Evolutionary conservation across 2,113 vertebrate species (phyloP).

Genomic region (Daubentonia madagascariensis): DNA sequence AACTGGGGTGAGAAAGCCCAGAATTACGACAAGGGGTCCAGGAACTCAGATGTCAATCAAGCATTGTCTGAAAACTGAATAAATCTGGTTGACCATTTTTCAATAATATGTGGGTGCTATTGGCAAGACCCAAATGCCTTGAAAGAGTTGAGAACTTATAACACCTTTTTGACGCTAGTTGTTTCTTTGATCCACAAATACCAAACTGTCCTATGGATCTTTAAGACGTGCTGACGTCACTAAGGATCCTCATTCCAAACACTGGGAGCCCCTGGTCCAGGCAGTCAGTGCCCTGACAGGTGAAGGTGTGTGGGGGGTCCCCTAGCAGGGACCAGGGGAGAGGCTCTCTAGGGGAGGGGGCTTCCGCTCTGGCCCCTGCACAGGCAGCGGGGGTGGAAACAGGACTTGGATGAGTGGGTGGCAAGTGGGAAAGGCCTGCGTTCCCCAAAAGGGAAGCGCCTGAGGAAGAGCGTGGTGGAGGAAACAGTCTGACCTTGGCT

Average conservation of each 20-base stretch:
- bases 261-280: neutral
- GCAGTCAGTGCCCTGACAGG: too few relatives aligned
- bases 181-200: neutral
- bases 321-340: neutral
- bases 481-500: neutral
- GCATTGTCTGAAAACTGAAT: neutral
- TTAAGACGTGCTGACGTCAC: neutral
- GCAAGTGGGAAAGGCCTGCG: accelerated
- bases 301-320: accelerated
- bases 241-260: neutral
- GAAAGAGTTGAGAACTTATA: neutral
- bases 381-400: neutral
- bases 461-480: too few relatives aligned
- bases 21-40: neutral
- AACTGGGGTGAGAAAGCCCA: neutral
- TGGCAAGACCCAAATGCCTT: neutral
- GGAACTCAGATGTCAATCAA: accelerated
- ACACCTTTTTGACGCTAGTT: neutral
- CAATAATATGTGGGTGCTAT: too few relatives aligned
- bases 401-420: neutral
- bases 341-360: too few relatives aligned
- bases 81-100: accelerated
- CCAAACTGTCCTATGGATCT: neutral
- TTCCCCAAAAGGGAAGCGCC: neutral
- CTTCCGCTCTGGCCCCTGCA: too few relatives aligned